phyloP scores from a whole-genome alignment of 2,797 vertebrate species.

The Peromyscus nudipes region DNA sequence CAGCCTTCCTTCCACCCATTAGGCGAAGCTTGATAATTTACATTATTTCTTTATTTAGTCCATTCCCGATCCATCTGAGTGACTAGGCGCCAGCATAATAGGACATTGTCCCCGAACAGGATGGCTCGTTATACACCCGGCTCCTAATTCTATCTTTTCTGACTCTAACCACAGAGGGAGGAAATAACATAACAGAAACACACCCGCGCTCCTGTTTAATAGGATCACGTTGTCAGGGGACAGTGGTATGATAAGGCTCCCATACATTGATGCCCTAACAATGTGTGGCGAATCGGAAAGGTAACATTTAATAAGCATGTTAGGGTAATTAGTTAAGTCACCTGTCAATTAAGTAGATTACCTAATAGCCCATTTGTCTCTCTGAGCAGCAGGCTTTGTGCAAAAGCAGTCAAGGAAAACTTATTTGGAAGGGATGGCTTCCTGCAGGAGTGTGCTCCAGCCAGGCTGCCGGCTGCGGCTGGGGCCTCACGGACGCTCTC shows the following conservation, averaged over 20 bases:
- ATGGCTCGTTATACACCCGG: fast-evolving
- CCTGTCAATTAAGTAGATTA: constrained; percentile 82
- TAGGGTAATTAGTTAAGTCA: constrained; percentile 82
- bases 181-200: not conserved
- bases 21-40: not conserved
- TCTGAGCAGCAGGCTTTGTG: constrained; percentile 72
- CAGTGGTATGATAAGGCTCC: constrained; percentile 52
- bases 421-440: constrained; percentile 8
- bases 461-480: fast-evolving
- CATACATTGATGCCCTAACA: constrained; percentile 65
- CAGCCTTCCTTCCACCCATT: not conserved
- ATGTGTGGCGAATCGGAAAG: constrained; percentile 68
- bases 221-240: not conserved
- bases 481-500: not conserved
- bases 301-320: constrained; percentile 82
- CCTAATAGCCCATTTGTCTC: constrained; percentile 80
- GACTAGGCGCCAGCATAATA: not conserved
- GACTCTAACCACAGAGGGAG: constrained; percentile 52
- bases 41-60: constrained; percentile 51
- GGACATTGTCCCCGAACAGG: not conserved
- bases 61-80: not conserved
- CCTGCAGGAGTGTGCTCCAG: not conserved
- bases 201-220: not conserved
- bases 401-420: constrained; percentile 72
- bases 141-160: constrained; percentile 35